A percentile compares a stretch with the other conserved stretches of the same genome.
Conservation (phyloP, 2,113 vertebrate species). For the Tympanuchus pallidicinctus region DNA sequence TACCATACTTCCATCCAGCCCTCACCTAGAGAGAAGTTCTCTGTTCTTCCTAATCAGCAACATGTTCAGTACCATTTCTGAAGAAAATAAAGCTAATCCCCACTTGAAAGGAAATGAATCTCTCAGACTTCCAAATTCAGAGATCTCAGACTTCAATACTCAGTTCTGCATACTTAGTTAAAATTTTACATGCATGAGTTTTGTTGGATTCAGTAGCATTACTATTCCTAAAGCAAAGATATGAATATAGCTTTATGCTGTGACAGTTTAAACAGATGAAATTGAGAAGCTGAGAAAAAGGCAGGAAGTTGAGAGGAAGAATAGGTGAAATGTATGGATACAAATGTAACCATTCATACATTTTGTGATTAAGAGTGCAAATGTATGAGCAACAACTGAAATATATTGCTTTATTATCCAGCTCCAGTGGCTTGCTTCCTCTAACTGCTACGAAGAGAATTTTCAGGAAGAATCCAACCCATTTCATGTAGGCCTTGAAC, state of each 20-base stretch:
- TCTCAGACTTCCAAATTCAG: constrained; percentile 33
- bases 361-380: not conserved
- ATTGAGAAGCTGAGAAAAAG: not conserved
- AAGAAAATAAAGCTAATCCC: constrained; percentile 37
- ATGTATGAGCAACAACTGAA: not conserved
- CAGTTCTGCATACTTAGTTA: constrained; percentile 19
- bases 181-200: constrained; percentile 7
- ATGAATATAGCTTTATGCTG: not conserved
- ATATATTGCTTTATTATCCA: not conserved
- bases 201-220: not conserved
- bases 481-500: not conserved
- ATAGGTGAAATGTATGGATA: not conserved
- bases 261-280: not conserved
- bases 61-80: not conserved
- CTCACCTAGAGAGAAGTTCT: not conserved
- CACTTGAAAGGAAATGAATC: constrained; percentile 17
- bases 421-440: not conserved
- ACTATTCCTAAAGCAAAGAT: not conserved
- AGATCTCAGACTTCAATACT: constrained; percentile 1
- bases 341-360: no score
- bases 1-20: not conserved
- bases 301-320: not conserved
- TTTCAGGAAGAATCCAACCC: not conserved
- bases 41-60: not conserved
- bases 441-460: not conserved